Base-by-base conservation (phyloP, 2,797 vertebrate genomes). In the Scomberomorus guttatus region DNA sequence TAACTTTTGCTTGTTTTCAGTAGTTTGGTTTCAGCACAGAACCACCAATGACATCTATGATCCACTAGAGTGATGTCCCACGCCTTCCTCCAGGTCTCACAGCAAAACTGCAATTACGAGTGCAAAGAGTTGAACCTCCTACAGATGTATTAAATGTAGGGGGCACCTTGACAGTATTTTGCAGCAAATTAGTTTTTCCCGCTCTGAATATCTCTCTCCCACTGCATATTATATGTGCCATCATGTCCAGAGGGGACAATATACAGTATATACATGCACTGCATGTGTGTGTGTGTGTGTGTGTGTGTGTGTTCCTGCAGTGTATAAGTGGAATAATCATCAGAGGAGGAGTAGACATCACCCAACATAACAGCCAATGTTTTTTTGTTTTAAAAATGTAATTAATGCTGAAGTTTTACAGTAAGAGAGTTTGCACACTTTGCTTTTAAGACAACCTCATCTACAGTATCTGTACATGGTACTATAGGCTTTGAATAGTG, bases 311-410 rank as follows among this genome's bases (percentile, higher is more conserved):
- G 63, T 58, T 20, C 32, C 9, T 63, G 57, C 34, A 22, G 57
- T 59, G 29, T 58, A 22, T 48, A 63, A 73, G 20, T 63, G 9
- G 25, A 42, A 34, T 74, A 25, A 50, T 74, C 34, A 24, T 24
- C 22, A 20, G 20, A 58, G 15, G 48, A 34, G 32, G 24, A 24
- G 32, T 46, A 54, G n/a, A 67, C 6, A 12, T 27, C 62, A 60
- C 37, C 42, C 46, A 24, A 58, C 56, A 74, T 27, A 54, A 29
- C 46, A 54, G 60, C 60, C 14, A 6, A 46, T 64, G 29, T 37
- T 51, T 12, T 50, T 59, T 51, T 54, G 50, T 66, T 54, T 60
- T 66, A 22, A 29, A 17, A 24, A 37, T 11, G 6, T 34, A 9
- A 24, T 66, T 66, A 13, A 44, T 44, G 42, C 42, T 32, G 15